These are phyloP conservation scores for Polydrusus tereticollis DNA, from an alignment of 2,888 invertebrate species.

Conservation along the genomic window DNA sequence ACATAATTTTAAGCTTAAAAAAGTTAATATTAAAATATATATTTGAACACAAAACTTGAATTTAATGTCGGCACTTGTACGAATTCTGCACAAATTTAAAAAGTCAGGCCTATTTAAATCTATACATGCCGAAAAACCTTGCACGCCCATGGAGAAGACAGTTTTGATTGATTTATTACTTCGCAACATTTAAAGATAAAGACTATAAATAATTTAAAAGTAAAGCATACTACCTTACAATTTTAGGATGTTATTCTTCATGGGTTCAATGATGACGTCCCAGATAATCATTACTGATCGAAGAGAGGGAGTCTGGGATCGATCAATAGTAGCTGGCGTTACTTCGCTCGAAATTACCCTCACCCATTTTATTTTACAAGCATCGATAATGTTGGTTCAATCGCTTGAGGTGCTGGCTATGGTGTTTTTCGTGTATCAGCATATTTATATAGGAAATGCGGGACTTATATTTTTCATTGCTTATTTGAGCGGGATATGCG, in stretches of 20 bases:
- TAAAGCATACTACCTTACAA: background rate
- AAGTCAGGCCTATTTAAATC: too few species aligned
- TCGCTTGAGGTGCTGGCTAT: conserved; percentile 73
- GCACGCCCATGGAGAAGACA: too few species aligned
- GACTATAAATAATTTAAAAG: background rate
- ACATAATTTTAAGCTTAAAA: too few species aligned
- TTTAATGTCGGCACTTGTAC: too few species aligned
- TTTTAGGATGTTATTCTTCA: conserved; percentile 84
- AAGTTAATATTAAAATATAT: too few species aligned
- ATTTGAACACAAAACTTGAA: too few species aligned
- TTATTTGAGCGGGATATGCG: conserved; percentile 82
- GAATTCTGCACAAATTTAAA: too few species aligned
- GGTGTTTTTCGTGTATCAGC: conserved; percentile 73
- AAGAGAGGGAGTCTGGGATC: conserved; percentile 88
- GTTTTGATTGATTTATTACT: too few species aligned
- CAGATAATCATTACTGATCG: conserved; percentile 82
- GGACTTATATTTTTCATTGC: conserved; percentile 74
- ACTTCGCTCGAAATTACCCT: conserved; percentile 83
- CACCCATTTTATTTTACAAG: conserved; percentile 84
- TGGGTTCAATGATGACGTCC: conserved; percentile 87
- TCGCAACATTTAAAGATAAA: too few species aligned
- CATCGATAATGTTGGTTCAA: conserved; percentile 76
- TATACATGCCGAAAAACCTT: too few species aligned
- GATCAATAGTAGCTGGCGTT: conserved; percentile 89
- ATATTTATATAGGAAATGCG: conserved; percentile 75